Evolutionary conservation across 92 coral and sea anemone genomes (phyloP).

Genomic region (Paragorgia papillata): DNA sequence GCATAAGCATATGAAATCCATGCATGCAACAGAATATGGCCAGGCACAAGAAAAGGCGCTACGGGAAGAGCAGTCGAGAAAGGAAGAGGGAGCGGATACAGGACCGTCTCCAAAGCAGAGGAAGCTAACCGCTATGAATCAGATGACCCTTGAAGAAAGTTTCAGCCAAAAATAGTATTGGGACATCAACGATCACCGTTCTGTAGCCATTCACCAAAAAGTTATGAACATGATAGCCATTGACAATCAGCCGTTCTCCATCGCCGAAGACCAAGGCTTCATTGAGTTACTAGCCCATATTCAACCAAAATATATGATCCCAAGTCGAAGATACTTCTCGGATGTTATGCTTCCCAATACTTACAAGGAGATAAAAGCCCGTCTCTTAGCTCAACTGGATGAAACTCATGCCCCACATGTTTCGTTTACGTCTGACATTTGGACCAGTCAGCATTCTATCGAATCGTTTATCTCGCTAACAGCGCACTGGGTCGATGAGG

Average conservation of each 20-base stretch:
- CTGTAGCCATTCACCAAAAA: conserved; percentile 16
- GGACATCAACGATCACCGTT: conserved; percentile 24
- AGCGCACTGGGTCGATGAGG: conserved; percentile 34
- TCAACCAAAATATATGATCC: conserved; percentile 33
- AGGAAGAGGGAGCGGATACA: neutral
- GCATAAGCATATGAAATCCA: conserved; percentile 31
- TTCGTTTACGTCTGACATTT: conserved; percentile 64
- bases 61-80: conserved; percentile 3
- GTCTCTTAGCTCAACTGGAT: conserved; percentile 18
- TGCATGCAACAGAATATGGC: conserved; percentile 7
- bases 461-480: conserved; percentile 35
- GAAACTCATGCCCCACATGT: conserved; percentile 43
- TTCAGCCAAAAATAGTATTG: conserved; percentile 14
- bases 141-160: conserved; percentile 8
- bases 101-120: conserved; percentile 15
- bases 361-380: conserved; percentile 16
- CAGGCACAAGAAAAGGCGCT: conserved; percentile 14
- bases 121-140: conserved; percentile 27
- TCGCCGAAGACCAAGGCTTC: conserved; percentile 29
- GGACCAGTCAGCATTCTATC: conserved; percentile 36
- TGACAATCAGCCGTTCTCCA: conserved; percentile 38
- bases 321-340: conserved; percentile 40
- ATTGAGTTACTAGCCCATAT: conserved; percentile 17
- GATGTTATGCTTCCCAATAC: conserved; percentile 19
- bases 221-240: conserved; percentile 28